A percentile compares a stretch with the other conserved stretches of the same genome.
Conservation (phyloP, 2,113 vertebrate genomes). For the Paracyprichromis sp. region DNA sequence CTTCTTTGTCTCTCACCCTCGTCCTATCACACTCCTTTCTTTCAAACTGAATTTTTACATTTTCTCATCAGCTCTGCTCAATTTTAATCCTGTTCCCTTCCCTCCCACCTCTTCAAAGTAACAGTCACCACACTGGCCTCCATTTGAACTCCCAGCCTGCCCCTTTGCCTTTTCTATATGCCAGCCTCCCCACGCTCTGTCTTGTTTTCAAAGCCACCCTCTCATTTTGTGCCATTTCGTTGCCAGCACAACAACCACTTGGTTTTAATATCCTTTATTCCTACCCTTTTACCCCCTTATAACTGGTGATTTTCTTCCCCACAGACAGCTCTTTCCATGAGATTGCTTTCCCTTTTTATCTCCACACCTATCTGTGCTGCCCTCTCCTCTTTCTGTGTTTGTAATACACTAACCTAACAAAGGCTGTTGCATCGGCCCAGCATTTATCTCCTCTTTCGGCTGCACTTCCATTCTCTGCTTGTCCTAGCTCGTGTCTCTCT, state of each 20-base stretch:
- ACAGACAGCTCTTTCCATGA: neutral
- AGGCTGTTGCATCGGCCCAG: neutral
- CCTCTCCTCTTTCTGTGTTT: neutral
- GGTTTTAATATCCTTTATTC: slow-evolving; percentile 22
- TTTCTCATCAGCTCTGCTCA: neutral
- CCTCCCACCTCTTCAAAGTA: neutral
- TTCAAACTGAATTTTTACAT: neutral
- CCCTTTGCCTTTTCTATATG: neutral
- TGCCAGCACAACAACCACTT: neutral
- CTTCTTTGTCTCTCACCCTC: neutral
- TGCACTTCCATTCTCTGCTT: neutral
- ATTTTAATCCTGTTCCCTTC: neutral
- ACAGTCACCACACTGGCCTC: neutral
- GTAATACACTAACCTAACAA: neutral
- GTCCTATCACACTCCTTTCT: neutral
- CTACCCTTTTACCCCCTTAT: neutral
- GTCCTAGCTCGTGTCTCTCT: neutral
- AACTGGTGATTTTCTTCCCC: neutral
- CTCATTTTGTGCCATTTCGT: slow-evolving; percentile 6
- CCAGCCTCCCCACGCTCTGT: neutral
- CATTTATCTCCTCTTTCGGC: neutral
- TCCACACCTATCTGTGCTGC: neutral
- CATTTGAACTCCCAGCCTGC: slow-evolving; percentile 20
- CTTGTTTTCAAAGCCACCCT: neutral
- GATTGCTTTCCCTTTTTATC: slow-evolving; percentile 2